Conservation (phyloP, 1,140 invertebrate genomes). For the Maconellicoccus hirsutus region DNA sequence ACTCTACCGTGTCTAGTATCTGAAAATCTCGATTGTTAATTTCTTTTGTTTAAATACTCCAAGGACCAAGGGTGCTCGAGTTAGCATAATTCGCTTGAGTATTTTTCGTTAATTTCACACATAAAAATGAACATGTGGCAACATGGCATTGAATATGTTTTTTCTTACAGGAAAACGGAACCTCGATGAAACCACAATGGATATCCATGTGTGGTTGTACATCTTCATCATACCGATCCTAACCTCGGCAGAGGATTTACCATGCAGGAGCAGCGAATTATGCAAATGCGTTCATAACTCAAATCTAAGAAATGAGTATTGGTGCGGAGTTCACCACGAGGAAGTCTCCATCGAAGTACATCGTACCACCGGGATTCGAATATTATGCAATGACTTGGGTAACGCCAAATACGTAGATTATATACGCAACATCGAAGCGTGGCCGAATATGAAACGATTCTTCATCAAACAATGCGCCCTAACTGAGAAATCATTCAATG, state of each 20-base stretch:
- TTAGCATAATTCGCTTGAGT: too few relatives aligned
- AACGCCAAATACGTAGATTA: background rate
- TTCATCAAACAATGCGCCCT: background rate
- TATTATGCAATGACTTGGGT: background rate
- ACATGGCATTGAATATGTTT: background rate
- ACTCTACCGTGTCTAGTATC: too few relatives aligned
- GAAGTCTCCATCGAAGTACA: background rate
- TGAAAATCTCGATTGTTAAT: too few relatives aligned
- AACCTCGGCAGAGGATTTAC: background rate
- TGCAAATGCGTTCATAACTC: background rate
- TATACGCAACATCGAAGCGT: background rate
- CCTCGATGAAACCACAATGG: background rate
- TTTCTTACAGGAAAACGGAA: background rate
- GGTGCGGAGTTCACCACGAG: background rate
- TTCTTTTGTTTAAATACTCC: too few relatives aligned
- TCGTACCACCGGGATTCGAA: background rate
- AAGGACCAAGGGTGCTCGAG: too few relatives aligned
- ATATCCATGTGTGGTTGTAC: background rate
- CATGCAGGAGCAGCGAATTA: background rate
- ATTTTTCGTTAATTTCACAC: too few relatives aligned
- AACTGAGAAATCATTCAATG: background rate
- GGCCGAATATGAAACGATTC: background rate
- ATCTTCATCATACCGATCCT: background rate
- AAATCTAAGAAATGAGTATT: background rate
- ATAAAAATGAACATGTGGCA: too few relatives aligned